Evolutionary conservation across 2,797 vertebrate genomes (phyloP).

Genomic region (Tapirus indicus): DNA sequence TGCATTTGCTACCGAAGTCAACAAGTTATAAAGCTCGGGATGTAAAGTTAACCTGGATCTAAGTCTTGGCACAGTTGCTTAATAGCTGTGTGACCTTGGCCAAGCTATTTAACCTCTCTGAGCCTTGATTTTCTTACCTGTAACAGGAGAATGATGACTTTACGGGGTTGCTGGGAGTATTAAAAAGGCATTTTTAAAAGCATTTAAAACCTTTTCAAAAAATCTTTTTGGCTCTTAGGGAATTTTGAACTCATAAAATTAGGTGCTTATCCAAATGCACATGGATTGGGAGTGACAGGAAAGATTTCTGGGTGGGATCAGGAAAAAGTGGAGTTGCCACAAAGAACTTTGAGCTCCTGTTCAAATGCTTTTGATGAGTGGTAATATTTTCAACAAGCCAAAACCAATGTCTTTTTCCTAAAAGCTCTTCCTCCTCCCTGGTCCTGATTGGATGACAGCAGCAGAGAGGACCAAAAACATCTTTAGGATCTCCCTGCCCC

Average conservation of each 20-base stretch:
- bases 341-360: background rate
- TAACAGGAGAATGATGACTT: background rate
- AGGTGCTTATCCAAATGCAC: background rate
- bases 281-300: background rate
- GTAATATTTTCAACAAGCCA: background rate
- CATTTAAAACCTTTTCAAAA: background rate
- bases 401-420: background rate
- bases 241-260: constrained; percentile 19
- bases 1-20: background rate
- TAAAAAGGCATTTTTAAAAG: background rate
- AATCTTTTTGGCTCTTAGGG: background rate
- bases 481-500: background rate
- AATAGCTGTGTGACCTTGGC: constrained; percentile 17
- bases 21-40: background rate
- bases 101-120: constrained; percentile 49
- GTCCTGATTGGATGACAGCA: background rate
- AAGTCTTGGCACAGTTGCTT: background rate
- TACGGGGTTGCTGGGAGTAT: background rate
- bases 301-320: background rate
- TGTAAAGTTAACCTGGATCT: background rate
- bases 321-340: background rate
- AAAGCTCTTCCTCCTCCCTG: background rate
- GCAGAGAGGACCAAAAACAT: rapidly evolving
- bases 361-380: background rate
- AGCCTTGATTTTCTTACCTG: background rate